Base-by-base conservation (phyloP, 2,888 invertebrate genomes). In the Melipona bicolor region DNA sequence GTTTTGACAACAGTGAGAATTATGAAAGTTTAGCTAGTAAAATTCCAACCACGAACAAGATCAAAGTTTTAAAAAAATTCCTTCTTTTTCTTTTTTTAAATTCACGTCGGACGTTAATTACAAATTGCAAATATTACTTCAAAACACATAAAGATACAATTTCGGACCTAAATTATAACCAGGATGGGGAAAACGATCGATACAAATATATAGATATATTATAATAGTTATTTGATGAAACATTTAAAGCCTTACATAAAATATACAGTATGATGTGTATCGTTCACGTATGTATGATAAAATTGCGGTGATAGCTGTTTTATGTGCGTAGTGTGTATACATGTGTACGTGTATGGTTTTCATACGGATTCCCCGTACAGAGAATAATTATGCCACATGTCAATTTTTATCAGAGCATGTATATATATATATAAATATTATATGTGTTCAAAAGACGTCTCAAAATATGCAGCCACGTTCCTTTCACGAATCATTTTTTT, bases 201-300 rank as follows among this genome's bases (percentile, higher is more conserved):
- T 93, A 93, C 91, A 93, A 94, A 94, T 93, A 93, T 93, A 93
- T 93, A 93, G 91, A 91, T 93, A 93, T 92, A 93, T 91, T 91
- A 93, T 92, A 91, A 92, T 91, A 92, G 92, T 91, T 94, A 93
- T 93, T 93, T 92, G 90, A 92, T 93, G 92, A 93, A 94, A 94
- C 93, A 94, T 92, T 93, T 91, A 93, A 94, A 94, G 94, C 94
- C 93, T 94, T 93, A 93, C 91, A 91, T 94, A 93, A 94, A 94
- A 93, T 93, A 93, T 94, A 93, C 92, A 93, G 87, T 91, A 88
- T 91, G 87, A 88, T 90, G 89, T 90, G 87, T 90, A 84, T 87
- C 84, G 83, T 89, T 27, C 84, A 84, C 80, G 85, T 77, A 79
- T 79, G 49, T 87, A 78, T 82, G 83, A 77, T 69, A 74, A 80